Percentiles rank a stretch among this genome's conserved stretches.
These are phyloP conservation scores for Phycodurus eques DNA, from an alignment of 2,113 vertebrate species.

Conservation along the genomic window DNA sequence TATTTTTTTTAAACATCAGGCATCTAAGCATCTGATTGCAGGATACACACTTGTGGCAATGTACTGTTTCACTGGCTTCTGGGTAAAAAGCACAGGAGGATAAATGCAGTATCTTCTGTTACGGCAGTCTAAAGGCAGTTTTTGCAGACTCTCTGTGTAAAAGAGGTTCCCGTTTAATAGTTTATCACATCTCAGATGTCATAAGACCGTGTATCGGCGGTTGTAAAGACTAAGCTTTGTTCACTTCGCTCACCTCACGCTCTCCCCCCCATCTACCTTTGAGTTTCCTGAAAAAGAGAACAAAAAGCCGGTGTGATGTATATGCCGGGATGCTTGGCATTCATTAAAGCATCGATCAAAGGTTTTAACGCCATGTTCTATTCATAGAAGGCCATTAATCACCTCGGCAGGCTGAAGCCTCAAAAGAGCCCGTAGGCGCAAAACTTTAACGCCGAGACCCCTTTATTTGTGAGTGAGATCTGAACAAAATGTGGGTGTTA, in stretches of 20 bases:
- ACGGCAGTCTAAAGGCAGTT: no score
- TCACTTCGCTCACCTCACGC: slow-evolving; percentile 1
- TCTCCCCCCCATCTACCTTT: slow-evolving; percentile 30
- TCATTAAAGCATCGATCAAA: slow-evolving; percentile 62
- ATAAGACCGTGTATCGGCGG: background rate
- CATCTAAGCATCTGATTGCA: no score
- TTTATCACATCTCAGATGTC: background rate
- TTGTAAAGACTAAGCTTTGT: background rate
- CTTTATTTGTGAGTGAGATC: slow-evolving; percentile 1
- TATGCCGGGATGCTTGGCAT: slow-evolving; percentile 39
- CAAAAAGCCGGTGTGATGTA: slow-evolving; percentile 44
- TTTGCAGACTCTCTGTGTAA: background rate
- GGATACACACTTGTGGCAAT: no score
- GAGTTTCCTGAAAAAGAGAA: slow-evolving; percentile 26
- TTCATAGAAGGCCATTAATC: slow-evolving; percentile 66
- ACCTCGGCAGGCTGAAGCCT: slow-evolving; percentile 38
- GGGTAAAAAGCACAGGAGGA: no score
- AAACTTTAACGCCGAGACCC: slow-evolving; percentile 18
- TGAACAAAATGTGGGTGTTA: slow-evolving; percentile 31
- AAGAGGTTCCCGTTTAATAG: background rate
- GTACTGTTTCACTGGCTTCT: no score
- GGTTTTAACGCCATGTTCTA: slow-evolving; percentile 51
- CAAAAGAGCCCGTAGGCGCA: slow-evolving; percentile 33
- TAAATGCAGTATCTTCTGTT: no score
- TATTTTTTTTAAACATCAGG: no score